Evolutionary conservation across 2,797 vertebrate genomes (phyloP).

Genomic region (Chromobotia macracanthus): DNA sequence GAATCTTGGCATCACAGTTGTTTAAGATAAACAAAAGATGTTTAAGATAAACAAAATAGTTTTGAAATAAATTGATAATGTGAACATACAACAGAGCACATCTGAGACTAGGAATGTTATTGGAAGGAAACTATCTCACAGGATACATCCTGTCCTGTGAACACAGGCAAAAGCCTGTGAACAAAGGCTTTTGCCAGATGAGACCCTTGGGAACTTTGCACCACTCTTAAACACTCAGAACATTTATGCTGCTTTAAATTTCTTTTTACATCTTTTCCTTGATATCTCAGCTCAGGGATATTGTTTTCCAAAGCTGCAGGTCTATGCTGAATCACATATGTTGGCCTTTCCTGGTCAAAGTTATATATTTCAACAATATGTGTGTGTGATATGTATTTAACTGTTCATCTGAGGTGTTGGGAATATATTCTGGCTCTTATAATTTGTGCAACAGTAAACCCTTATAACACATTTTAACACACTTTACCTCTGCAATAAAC

Average conservation of each 20-base stretch:
- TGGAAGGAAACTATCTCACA: conserved; percentile 73
- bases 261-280: conserved; percentile 67
- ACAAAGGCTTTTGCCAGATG: conserved; percentile 69
- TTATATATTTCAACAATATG: conserved; percentile 62
- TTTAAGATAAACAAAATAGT: conserved; percentile 39
- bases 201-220: conserved; percentile 67
- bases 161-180: conserved; percentile 71
- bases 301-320: conserved; percentile 70
- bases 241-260: conserved; percentile 75
- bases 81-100: conserved; percentile 45
- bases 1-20: conserved; percentile 23
- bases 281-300: conserved; percentile 70
- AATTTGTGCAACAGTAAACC: conserved; percentile 51
- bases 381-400: too few relatives aligned
- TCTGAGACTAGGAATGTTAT: conserved; percentile 47
- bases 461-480: conserved; percentile 71
- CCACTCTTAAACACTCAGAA: conserved; percentile 74
- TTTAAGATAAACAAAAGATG: conserved; percentile 36
- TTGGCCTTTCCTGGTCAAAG: conserved; percentile 65
- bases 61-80: conserved; percentile 48
- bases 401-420: conserved; percentile 39
- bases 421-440: conserved; percentile 62
- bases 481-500: conserved; percentile 74
- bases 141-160: conserved; percentile 73
- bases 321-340: conserved; percentile 68